Conservation (phyloP, 1,140 invertebrate genomes). For the Euura lappo region DNA sequence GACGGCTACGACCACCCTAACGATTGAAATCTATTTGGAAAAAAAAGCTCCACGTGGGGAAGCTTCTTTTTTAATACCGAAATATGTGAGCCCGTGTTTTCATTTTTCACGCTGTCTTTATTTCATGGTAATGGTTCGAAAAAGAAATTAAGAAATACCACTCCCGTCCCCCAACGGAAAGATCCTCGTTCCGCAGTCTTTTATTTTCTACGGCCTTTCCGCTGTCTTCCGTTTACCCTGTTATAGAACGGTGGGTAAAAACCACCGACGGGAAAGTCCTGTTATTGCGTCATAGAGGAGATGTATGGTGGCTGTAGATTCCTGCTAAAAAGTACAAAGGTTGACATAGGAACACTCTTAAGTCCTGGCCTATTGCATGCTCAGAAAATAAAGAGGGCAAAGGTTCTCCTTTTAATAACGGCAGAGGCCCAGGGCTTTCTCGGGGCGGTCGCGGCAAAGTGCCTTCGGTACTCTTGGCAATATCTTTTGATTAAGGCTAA, state of each 20-base stretch:
- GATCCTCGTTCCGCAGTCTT: constrained; percentile 1
- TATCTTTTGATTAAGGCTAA: constrained; percentile 62
- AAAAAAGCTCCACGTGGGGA: no score
- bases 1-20: no score
- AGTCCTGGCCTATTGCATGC: constrained; percentile 16
- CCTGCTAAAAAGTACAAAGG: constrained; percentile 51
- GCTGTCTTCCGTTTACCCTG: not conserved
- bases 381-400: constrained; percentile 32
- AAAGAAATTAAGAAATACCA: constrained; percentile 39
- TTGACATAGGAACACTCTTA: constrained; percentile 52
- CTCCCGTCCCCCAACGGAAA: constrained; percentile 16
- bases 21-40: no score
- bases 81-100: not conserved
- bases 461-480: constrained; percentile 57
- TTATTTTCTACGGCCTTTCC: no score
- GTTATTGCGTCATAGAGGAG: constrained; percentile 37
- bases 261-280: not conserved
- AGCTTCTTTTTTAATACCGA: not conserved
- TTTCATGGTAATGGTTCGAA: constrained; percentile 6
- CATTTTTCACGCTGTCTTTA: not conserved
- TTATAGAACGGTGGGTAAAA: not conserved
- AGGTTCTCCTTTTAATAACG: constrained; percentile 56
- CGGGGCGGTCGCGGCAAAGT: constrained; percentile 52
- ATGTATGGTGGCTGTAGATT: constrained; percentile 46
- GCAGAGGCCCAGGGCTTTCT: constrained; percentile 42